Percentiles rank a stretch among this genome's conserved stretches.
These are phyloP conservation scores for Xiphydria camelus DNA, from an alignment of 2,888 invertebrate species.

Conservation along the genomic window DNA sequence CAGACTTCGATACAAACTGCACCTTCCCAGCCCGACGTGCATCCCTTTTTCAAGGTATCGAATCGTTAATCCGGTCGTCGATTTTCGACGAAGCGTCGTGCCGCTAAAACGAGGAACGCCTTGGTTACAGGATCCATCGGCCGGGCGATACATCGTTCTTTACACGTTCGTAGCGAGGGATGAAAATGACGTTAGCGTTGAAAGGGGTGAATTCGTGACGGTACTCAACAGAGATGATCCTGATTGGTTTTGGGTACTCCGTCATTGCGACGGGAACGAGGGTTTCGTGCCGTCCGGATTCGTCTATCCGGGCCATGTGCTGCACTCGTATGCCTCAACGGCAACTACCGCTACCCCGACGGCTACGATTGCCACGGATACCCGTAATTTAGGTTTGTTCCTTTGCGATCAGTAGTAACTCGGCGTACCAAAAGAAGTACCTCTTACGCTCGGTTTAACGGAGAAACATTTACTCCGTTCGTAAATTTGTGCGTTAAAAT, in stretches of 20 bases:
- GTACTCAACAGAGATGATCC: conserved; percentile 92
- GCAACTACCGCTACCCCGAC: conserved; percentile 47
- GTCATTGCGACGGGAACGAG: conserved; percentile 85
- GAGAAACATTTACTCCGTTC: too few species aligned
- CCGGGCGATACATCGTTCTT: conserved; percentile 85
- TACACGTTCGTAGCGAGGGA: conserved; percentile 92
- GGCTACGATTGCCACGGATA: conserved; percentile 42
- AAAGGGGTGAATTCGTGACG: conserved; percentile 93
- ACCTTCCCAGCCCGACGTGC: conserved; percentile 61
- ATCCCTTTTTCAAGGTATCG: conserved; percentile 65
- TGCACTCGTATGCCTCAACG: conserved; percentile 53
- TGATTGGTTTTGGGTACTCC: conserved; percentile 96
- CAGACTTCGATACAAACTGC: conserved; percentile 61
- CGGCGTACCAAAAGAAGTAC: not conserved
- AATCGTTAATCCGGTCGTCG: not conserved
- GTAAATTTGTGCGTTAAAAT: too few species aligned
- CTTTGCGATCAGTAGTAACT: not conserved
- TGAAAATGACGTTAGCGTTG: conserved; percentile 92
- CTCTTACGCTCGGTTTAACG: too few species aligned
- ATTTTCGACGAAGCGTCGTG: not conserved
- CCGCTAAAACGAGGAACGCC: too few species aligned
- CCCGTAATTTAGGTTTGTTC: conserved; percentile 46
- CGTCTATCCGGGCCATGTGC: conserved; percentile 75
- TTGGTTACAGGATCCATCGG: conserved; percentile 71
- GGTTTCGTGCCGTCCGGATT: conserved; percentile 95